Percentiles rank a stretch among this genome's conserved stretches.
These are phyloP conservation scores for Ceratina calcarata DNA, from an alignment of 1,140 invertebrate species.

Conservation along the genomic window DNA sequence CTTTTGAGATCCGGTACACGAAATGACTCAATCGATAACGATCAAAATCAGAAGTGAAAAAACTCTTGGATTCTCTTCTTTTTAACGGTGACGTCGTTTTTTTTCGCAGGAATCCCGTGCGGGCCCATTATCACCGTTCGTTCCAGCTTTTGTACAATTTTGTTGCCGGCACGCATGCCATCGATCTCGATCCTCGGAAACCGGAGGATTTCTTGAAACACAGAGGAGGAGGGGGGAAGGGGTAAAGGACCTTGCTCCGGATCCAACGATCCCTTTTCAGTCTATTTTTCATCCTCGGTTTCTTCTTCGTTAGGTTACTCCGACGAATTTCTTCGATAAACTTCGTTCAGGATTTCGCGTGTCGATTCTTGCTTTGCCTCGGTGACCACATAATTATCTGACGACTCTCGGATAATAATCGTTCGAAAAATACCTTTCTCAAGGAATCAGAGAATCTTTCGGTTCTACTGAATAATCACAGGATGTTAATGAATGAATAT, in stretches of 20 bases:
- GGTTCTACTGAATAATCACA: no score
- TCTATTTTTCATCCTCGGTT: not conserved
- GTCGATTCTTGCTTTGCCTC: no score
- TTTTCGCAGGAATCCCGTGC: conserved; percentile 9
- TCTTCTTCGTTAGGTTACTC: not conserved
- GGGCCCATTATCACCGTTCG: conserved; percentile 30
- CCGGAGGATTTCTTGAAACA: conserved; percentile 18
- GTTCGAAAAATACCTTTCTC: no score
- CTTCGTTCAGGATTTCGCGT: no score
- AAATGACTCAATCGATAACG: conserved; percentile 56
- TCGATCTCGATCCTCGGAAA: conserved; percentile 45
- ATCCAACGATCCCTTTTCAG: not conserved
- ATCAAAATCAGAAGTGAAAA: conserved; percentile 1
- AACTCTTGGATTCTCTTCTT: not conserved
- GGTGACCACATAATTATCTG: no score
- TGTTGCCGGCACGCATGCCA: conserved; percentile 42
- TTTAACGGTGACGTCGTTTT: not conserved
- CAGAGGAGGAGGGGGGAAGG: not conserved
- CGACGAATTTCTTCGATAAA: no score
- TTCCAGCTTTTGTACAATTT: conserved; percentile 52
- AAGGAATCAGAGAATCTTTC: no score
- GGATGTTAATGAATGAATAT: no score
- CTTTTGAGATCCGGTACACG: not conserved
- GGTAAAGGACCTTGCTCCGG: not conserved
- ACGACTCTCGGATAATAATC: no score